Conservation (phyloP, 2,113 vertebrate genomes). For the Chiloscyllium plagiosum region DNA sequence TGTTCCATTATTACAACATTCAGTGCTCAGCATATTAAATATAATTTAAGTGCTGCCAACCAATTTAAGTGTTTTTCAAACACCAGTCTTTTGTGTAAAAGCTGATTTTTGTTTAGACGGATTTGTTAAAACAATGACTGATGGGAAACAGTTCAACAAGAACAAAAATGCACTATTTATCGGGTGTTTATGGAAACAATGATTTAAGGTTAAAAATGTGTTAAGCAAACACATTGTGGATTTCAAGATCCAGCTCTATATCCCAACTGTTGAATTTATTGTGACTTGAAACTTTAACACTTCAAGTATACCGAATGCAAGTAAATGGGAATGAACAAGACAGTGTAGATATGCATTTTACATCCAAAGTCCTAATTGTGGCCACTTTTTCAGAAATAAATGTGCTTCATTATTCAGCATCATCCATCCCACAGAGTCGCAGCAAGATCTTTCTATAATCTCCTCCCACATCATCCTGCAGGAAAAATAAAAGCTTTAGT, state of each 20-base stretch:
- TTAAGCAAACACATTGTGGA: neutral
- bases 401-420: neutral
- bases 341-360: neutral
- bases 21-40: neutral
- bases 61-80: neutral
- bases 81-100: neutral
- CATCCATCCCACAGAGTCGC: neutral
- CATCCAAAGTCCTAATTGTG: neutral
- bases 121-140: neutral
- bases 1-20: neutral
- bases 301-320: neutral
- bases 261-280: too few species aligned
- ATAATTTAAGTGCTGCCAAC: neutral
- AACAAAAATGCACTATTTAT: neutral
- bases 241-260: neutral
- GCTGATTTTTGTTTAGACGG: neutral
- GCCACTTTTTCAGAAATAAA: neutral
- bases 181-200: neutral
- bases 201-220: neutral
- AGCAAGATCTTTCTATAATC: conserved; percentile 19
- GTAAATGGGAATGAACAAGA: neutral
- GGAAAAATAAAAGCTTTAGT: neutral
- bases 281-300: neutral
- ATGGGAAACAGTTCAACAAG: neutral
- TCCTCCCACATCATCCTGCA: conserved; percentile 26